These are phyloP conservation scores for Proteles cristata DNA, from an alignment of 2,113 vertebrate genomes.

Conservation along the genomic window DNA sequence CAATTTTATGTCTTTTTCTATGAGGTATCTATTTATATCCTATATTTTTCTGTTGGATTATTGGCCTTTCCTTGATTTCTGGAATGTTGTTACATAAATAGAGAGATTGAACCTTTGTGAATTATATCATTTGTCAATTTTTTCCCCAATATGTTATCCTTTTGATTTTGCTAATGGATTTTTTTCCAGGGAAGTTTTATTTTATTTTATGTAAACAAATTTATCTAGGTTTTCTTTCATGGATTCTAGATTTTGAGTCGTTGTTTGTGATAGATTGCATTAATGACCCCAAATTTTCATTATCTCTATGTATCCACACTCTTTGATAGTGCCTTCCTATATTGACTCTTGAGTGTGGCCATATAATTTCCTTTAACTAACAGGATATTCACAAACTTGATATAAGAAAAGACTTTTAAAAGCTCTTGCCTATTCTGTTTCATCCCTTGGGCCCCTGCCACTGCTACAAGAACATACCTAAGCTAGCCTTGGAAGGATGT, in stretches of 20 bases:
- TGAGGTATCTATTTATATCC: background rate
- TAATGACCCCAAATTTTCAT: constrained; percentile 15
- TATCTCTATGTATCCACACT: background rate
- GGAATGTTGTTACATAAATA: constrained; percentile 20
- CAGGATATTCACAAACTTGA: background rate
- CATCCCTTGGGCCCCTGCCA: background rate
- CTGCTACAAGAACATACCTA: background rate
- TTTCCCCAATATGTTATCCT: constrained; percentile 16
- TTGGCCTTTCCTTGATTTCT: constrained; percentile 13
- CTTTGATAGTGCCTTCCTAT: background rate
- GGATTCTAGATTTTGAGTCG: constrained; percentile 24
- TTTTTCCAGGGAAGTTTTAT: constrained; percentile 45
- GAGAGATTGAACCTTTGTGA: constrained; percentile 29
- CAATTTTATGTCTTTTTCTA: background rate
- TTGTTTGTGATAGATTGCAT: constrained; percentile 25
- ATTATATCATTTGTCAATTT: background rate
- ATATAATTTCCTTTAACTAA: constrained; percentile 37
- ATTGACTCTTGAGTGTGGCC: background rate
- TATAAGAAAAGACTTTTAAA: constrained; percentile 39
- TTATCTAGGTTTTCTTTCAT: constrained; percentile 30
- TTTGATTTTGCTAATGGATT: constrained; percentile 32
- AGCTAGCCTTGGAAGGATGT: background rate
- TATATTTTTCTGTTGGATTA: constrained; percentile 11
- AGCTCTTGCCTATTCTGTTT: background rate
- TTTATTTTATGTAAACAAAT: constrained; percentile 50